Evolutionary conservation across 2,888 invertebrate species (phyloP), one percentile per base, ranked within the genome.

Genomic region (Carpatolechia fugitivella): DNA sequence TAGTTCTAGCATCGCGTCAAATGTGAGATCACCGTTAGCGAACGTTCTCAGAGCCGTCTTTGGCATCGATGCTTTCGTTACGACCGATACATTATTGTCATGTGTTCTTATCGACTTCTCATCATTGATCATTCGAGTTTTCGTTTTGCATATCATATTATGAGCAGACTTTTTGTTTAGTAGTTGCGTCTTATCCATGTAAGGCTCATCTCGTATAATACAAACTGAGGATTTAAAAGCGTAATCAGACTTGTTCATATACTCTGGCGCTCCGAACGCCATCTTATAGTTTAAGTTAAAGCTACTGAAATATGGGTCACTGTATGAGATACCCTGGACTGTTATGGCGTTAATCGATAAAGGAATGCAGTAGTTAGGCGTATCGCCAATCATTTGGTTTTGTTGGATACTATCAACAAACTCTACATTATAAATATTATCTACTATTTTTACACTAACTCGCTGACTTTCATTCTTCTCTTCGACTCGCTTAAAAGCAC

Each of bases 171-270:
- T 85, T 78, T 82, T 78, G 72, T 82, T 84, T 72, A 82, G 76
- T 75, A 80, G 78, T 82, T 79, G 82, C 77, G 78, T 83, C 79
- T 86, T 73, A 66, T 70, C 69, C 65, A 56, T 80, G 81, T 83
- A 85, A 87, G 85, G 84, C 85, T 88, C 89, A 82, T 85, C 80
- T 82, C 79, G 82, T 87, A 84, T 85, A 86, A 87, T 89, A 91
- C 85, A 88, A 90, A 90, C 89, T 85, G 88, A 90, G 85, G 89
- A 85, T 88, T 91, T 91, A 91, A 91, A 91, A 91, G 91, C 90
- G 89, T 91, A 91, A 91, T 91, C 91, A 91, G 91, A 91, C 91
- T 91, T 91, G 90, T 91, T 90, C 87, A 88, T 87, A 87, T 89
- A 86, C 86, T 85, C 82, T 79, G 88, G 90, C 87, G 87, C 85